Evolutionary conservation across 1,140 invertebrate species (phyloP).

Genomic region (Atopsyche davidsoni): DNA sequence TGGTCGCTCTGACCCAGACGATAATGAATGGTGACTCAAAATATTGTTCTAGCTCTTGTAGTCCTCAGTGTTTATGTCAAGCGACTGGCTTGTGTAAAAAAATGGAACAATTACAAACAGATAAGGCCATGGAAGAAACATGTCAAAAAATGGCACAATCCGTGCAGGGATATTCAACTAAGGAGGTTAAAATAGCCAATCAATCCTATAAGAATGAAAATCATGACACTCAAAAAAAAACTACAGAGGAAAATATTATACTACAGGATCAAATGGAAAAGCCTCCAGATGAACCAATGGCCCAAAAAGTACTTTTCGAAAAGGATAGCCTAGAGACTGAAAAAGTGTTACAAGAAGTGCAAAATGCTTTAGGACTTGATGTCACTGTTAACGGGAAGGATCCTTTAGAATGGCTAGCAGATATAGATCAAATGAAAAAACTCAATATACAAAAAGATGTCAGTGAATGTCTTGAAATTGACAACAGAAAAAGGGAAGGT

Average conservation of each 20-base stretch:
- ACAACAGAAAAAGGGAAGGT: too few species aligned
- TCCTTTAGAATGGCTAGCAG: conserved; percentile 33
- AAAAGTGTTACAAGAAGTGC: conserved; percentile 23
- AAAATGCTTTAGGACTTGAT: conserved; percentile 28
- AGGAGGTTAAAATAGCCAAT: too few species aligned
- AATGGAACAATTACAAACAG: too few species aligned
- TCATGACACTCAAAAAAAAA: too few species aligned
- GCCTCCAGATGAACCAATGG: conserved; percentile 8
- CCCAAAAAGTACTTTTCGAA: too few species aligned
- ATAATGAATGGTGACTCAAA: conserved; percentile 14
- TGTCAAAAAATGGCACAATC: background rate
- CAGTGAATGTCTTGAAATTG: too few species aligned
- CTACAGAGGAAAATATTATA: background rate
- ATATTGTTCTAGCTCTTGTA: conserved; percentile 3
- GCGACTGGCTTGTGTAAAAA: too few species aligned
- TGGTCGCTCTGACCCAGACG: conserved; percentile 36
- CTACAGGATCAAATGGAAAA: conserved; percentile 8
- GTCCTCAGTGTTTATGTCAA: too few species aligned
- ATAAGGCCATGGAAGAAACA: conserved; percentile 6
- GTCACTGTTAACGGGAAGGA: conserved; percentile 33
- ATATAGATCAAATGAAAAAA: conserved; percentile 31
- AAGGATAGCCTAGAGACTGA: conserved; percentile 8
- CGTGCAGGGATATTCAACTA: conserved; percentile 1
- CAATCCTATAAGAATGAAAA: too few species aligned
- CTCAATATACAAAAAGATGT: too few species aligned